Base-by-base conservation (phyloP, 2,888 invertebrate genomes). In the Itoplectis maculator region DNA sequence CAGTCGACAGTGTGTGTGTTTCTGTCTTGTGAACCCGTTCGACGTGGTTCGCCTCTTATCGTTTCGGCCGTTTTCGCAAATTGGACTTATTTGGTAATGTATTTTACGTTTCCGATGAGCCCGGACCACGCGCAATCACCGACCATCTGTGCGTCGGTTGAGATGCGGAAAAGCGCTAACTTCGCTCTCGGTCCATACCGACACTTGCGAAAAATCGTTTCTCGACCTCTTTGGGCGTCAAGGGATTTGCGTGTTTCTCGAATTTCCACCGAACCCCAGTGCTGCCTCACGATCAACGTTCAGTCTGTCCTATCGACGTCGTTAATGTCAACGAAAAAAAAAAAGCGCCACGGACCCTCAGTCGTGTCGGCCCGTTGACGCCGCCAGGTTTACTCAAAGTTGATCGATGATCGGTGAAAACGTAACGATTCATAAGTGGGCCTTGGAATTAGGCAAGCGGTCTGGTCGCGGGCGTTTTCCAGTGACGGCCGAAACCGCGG, bases 391-490 rank as follows among this genome's bases (percentile, higher is more conserved):
- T 80, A 82, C 83, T 85, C 72, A 79, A 76, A 68, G 81, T 86
- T 86, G 82, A 85, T 85, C 73, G 59, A 81, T 83, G 70, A 76
- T 69, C 78, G 76, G 70, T 82, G 72, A 82, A 51, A 37, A 45
- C 75, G 75, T 75, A 40, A 61, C 49, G 79, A 79, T 70, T 72
- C 66, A 56, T 80, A 40, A 70, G n/a, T 37, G 51, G 72, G 73
- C 54, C 63, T 75, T 51, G 72, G 66, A 65, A 75, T 61, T 65
- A 83, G 77, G 79, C 72, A 79, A 73, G 4, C 51, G 51, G 18
- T 56, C 65, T 9, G 59, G 9, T 56, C 13, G 42, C 49, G 76
- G 86, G 87, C 86, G 86, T 87, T 88, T 89, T 89, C 88, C 88
- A 89, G 85, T 85, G 87, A 87, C 82, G 85, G 85, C 85, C 79